Base-by-base conservation (phyloP, 2,888 invertebrate genomes). In the Steinernema hermaphroditum region DNA sequence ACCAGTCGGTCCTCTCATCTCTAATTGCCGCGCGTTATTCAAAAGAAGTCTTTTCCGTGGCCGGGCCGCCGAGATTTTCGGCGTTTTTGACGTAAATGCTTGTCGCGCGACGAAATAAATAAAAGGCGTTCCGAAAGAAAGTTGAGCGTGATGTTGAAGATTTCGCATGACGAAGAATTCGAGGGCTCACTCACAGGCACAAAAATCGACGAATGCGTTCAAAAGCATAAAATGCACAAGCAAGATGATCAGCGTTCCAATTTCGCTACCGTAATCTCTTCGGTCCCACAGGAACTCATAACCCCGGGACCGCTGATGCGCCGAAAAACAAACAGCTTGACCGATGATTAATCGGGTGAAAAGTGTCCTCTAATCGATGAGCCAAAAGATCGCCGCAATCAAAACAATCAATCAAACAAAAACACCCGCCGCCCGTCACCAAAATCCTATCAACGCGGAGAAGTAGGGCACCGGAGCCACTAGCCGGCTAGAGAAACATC, bases 21-120 rank as follows among this genome's bases (percentile, higher is more conserved):
- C 62, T 62, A 62, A 62, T 62, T 62, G 62, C 62, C 62, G 62
- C 62, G 62, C 62, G 62, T 62, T 62, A 62, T 62, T 62, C 62
- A 62, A 29, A 62, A 62, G n/a, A 62, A 62, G 29, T 62, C 62
- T n/a, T 32, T 62, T 62, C 32, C 32, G 32, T 19, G 62, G 62
- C 16, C 62, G 32, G n/a, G 32, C 16, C 19, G 62, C 62, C 27
- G 62, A 27, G 34, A 62, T 9, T 62, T 62, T 62, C 19, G 62
- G 62, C 62, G 62, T 19, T 32, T 32, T 62, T 34, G 14, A 16
- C 29, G 32, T 22, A n/a, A n/a, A n/a, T n/a, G n/a, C n/a, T n/a
- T n/a, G n/a, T n/a, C n/a, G n/a, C n/a, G n/a, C n/a, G n/a, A n/a
- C n/a, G n/a, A n/a, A n/a, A n/a, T n/a, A n/a, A n/a, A n/a, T n/a